Percentiles rank a stretch among this genome's conserved stretches.
Evolutionary conservation across 2,888 invertebrate species (phyloP).

Genomic region (Hydroisotoma schaefferi): DNA sequence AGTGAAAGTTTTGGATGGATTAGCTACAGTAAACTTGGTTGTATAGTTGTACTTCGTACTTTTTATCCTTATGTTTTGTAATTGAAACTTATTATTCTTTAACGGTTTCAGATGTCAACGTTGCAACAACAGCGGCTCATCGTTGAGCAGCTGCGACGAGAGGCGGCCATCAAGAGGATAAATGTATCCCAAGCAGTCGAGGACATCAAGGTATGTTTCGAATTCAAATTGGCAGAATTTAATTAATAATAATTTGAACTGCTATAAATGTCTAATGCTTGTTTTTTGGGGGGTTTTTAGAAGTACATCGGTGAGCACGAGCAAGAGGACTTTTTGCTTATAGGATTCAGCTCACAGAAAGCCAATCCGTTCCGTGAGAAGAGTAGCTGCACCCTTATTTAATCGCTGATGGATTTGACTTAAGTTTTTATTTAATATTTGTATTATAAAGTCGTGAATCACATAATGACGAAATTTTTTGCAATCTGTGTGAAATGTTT

Average conservation of each 20-base stretch:
- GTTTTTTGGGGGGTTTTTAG: slow-evolving; percentile 44
- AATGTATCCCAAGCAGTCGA: slow-evolving; percentile 86
- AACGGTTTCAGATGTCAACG: slow-evolving; percentile 69
- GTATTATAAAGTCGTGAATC: no score
- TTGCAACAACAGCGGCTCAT: slow-evolving; percentile 90
- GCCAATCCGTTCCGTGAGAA: slow-evolving; percentile 95
- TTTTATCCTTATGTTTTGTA: not conserved
- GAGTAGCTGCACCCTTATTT: slow-evolving; percentile 79
- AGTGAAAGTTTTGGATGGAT: not conserved
- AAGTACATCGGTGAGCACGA: slow-evolving; percentile 87
- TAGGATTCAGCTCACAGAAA: slow-evolving; percentile 90
- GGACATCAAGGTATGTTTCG: slow-evolving; percentile 65
- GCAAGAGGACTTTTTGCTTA: slow-evolving; percentile 86
- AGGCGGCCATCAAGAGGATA: slow-evolving; percentile 81
- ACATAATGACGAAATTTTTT: no score
- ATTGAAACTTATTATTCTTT: not conserved
- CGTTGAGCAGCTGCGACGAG: slow-evolving; percentile 87
- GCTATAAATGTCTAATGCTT: slow-evolving; percentile 10
- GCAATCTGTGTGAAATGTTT: no score
- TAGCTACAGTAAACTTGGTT: no score
- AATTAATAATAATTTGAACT: not conserved
- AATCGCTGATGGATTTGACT: no score
- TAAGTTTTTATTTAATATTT: no score
- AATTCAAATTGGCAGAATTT: not conserved
- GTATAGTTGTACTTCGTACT: not conserved